Evolutionary conservation across 2,797 vertebrate genomes (phyloP).

Genomic region (Vespertilio murinus): DNA sequence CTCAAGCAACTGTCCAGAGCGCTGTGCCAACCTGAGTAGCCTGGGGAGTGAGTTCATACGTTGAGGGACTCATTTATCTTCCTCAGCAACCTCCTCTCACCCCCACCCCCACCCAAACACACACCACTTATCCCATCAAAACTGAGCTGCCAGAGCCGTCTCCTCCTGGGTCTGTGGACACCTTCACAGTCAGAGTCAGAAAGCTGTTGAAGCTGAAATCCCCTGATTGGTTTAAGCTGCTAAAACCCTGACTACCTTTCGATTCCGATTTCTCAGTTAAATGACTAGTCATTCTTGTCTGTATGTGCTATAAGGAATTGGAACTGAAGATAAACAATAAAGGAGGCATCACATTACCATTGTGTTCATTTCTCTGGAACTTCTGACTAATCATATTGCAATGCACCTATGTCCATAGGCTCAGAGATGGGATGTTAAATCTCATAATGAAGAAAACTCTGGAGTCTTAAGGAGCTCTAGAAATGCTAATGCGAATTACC

Average conservation of each 20-base stretch:
- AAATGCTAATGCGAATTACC: background rate
- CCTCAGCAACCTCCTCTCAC: slow-evolving; percentile 48
- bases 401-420: background rate
- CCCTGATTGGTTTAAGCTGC: background rate
- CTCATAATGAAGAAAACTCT: background rate
- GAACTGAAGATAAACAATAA: slow-evolving; percentile 14
- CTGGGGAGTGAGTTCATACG: slow-evolving; percentile 49
- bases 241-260: background rate
- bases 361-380: background rate
- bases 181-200: background rate
- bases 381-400: background rate
- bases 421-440: background rate
- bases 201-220: background rate
- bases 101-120: slow-evolving; percentile 38
- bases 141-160: slow-evolving; percentile 39
- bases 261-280: slow-evolving; percentile 46
- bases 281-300: background rate
- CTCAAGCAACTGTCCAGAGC: slow-evolving; percentile 59
- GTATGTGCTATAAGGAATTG: background rate
- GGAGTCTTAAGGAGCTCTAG: background rate
- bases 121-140: slow-evolving; percentile 74
- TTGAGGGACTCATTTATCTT: slow-evolving; percentile 81
- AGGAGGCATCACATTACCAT: background rate
- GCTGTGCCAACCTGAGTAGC: slow-evolving; percentile 71
- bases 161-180: slow-evolving; percentile 34